Base-by-base conservation (phyloP, 2,797 vertebrate species). In the Oreonectes daqikongensis region DNA sequence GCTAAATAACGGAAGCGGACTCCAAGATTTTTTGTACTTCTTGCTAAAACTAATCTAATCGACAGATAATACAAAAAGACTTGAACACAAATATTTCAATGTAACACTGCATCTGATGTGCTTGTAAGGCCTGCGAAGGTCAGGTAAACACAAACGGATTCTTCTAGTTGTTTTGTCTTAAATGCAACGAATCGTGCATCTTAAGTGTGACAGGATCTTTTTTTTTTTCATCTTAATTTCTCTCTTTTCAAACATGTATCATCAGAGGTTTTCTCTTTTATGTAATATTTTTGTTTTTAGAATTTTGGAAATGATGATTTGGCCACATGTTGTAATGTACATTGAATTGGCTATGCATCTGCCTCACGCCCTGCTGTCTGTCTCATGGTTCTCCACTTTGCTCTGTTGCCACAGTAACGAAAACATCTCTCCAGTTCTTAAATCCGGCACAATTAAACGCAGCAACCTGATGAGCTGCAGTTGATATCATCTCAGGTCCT, bases 11-110 rank as follows among this genome's bases (percentile, higher is more conserved):
- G n/a, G 5, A 55, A 26, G 26, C 26, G 24, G 76, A 79, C 69
- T 75, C 32, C 73, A 53, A 38, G 48, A 48, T 50, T 85, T 90
- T n/a, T 89, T 89, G 57, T 88, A 87, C 77, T 73, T 53, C 69
- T 80, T 75, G 74, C 63, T 81, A 57, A 77, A 74, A 75, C 20
- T 69, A 66, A 35, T 18, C n/a, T 20, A 50, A 53, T 46, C 57
- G 61, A 26, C 28, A 30, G 24, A 64, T 38, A 60, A 46, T 20
- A 63, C 24, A 50, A 14, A 63, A 32, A 64, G 78, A 72, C 65
- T 4, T 52, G 55, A 46, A 55, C 60, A 72, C 52, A 40, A 20
- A 30, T 75, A 46, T 79, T 84, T 82, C 63, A 18, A 35, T 40
- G 18, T 30, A 80, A 71, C 72, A 44, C 74, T 53, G 71, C 78